Evolutionary conservation across 2,797 vertebrate genomes (phyloP).

Genomic region (Arrhamphus sclerolepis): DNA sequence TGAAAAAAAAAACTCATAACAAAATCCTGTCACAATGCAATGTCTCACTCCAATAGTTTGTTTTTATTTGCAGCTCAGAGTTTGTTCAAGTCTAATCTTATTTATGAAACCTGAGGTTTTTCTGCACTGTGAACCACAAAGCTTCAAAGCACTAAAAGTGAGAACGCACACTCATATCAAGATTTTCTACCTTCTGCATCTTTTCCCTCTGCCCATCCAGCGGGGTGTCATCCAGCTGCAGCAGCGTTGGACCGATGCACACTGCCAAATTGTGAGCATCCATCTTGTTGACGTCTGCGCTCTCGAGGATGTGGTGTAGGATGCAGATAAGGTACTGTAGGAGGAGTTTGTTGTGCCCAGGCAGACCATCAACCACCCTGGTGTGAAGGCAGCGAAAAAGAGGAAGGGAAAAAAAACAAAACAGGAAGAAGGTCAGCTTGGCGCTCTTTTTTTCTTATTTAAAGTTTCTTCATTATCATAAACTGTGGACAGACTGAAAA

Average conservation of each 20-base stretch:
- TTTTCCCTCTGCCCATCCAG: slow-evolving; percentile 85
- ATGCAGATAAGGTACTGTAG: slow-evolving; percentile 86
- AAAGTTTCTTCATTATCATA: slow-evolving; percentile 52
- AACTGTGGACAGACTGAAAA: slow-evolving; percentile 46
- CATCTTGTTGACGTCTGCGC: slow-evolving; percentile 86
- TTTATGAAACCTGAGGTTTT: slow-evolving; percentile 65
- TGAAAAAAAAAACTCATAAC: not conserved
- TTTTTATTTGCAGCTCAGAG: not conserved
- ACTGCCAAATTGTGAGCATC: slow-evolving; percentile 90
- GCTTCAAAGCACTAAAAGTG: slow-evolving; percentile 56
- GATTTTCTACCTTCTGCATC: slow-evolving; percentile 84
- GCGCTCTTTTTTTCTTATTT: slow-evolving; percentile 53
- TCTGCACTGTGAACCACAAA: slow-evolving; percentile 46
- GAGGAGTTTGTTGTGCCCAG: slow-evolving; percentile 83
- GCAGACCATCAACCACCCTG: slow-evolving; percentile 87
- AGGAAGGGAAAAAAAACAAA: slow-evolving; percentile 31
- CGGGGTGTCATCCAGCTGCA: slow-evolving; percentile 70
- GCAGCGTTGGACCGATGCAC: slow-evolving; percentile 91
- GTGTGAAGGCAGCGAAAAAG: slow-evolving; percentile 4
- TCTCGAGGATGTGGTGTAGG: slow-evolving; percentile 86
- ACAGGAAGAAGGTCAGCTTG: slow-evolving; percentile 57
- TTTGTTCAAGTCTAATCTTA: not conserved
- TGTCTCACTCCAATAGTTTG: not conserved
- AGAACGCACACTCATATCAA: slow-evolving; percentile 39
- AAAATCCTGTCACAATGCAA: not conserved